These are phyloP conservation scores for Tenualosa ilisha DNA, from an alignment of 2,797 vertebrate species.

Conservation along the genomic window DNA sequence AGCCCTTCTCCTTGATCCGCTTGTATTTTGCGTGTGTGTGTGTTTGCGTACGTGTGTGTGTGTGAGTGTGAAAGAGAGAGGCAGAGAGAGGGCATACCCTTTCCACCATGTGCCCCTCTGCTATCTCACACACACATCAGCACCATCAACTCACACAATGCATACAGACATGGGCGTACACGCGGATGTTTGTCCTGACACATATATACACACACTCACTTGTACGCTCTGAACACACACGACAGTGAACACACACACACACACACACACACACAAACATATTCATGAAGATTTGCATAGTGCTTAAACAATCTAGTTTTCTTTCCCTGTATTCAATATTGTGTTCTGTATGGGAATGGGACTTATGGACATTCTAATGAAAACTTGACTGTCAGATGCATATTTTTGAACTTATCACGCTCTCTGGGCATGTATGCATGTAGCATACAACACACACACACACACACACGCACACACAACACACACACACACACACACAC, in stretches of 20 bases:
- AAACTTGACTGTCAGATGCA: too few relatives aligned
- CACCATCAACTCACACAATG: background rate
- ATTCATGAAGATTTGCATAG: too few relatives aligned
- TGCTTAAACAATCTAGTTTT: too few relatives aligned
- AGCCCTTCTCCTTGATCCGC: background rate
- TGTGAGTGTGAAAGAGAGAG: too few relatives aligned
- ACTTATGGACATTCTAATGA: too few relatives aligned
- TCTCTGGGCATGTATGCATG: too few relatives aligned
- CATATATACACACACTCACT: background rate
- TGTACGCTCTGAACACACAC: background rate
- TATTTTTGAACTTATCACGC: too few relatives aligned
- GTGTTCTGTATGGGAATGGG: too few relatives aligned
- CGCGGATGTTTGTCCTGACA: background rate
- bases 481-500: too few relatives aligned
- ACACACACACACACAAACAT: background rate
- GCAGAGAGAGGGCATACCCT: conserved; percentile 7
- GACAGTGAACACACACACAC: background rate
- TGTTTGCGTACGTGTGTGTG: too few relatives aligned
- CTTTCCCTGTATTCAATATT: too few relatives aligned
- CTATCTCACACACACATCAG: background rate
- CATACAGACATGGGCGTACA: background rate
- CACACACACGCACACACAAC: background rate
- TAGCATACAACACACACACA: background rate
- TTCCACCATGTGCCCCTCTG: conserved; percentile 25
- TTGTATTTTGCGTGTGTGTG: too few relatives aligned